Conservation (phyloP, 2,888 invertebrate species). For the Chrysolina americana region DNA sequence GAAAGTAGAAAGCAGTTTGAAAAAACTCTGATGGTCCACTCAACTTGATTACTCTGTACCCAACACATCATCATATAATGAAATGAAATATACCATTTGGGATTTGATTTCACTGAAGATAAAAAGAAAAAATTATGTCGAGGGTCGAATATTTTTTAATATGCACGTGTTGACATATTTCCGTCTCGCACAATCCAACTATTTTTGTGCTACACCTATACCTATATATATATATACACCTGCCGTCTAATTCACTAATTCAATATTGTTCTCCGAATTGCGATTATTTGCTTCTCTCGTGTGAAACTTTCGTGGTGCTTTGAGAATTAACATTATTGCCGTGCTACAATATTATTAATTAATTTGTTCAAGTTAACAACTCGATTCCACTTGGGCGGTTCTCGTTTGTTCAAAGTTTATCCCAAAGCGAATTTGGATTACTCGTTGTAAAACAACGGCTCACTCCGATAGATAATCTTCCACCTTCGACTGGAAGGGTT, state of each 20-base stretch:
- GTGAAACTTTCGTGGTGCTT: constrained; percentile 13
- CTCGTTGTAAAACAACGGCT: constrained; percentile 19
- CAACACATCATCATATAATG: too few species aligned
- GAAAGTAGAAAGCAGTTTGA: too few species aligned
- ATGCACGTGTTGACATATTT: too few species aligned
- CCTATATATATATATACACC: not conserved
- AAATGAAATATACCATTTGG: too few species aligned
- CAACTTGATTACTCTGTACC: too few species aligned
- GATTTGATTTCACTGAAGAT: too few species aligned
- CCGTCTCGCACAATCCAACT: too few species aligned
- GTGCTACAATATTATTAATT: constrained; percentile 19
- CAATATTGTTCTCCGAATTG: constrained; percentile 13
- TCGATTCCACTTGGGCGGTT: constrained; percentile 20
- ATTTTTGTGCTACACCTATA: too few species aligned
- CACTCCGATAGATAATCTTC: not conserved
- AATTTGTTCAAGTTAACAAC: constrained; percentile 22
- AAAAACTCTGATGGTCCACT: too few species aligned
- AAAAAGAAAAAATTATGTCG: too few species aligned
- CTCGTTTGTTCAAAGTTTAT: constrained; percentile 37
- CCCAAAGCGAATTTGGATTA: constrained; percentile 37
- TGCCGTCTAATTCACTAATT: constrained; percentile 8
- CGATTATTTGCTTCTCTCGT: constrained; percentile 17
- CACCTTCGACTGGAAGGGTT: constrained; percentile 1
- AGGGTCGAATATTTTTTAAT: too few species aligned
- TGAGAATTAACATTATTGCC: constrained; percentile 20